Evolutionary conservation across 2,888 invertebrate species (phyloP).

Genomic region (Parelbella ahira): DNA sequence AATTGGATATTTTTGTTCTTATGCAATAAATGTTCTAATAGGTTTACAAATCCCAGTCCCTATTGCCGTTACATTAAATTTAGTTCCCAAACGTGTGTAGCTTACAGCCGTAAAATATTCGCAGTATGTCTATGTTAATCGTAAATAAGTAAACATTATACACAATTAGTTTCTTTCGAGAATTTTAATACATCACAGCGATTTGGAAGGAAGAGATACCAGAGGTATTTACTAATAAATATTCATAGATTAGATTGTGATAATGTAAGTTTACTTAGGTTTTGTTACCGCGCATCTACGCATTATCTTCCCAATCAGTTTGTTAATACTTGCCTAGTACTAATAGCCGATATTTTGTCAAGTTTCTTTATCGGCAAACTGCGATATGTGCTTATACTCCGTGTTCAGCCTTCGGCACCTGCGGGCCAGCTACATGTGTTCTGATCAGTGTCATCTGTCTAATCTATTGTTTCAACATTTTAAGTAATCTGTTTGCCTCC

Average conservation of each 20-base stretch:
- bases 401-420: constrained; percentile 10
- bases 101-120: too few species aligned
- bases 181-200: too few species aligned
- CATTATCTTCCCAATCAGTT: constrained; percentile 19
- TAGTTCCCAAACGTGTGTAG: too few species aligned
- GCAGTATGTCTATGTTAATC: neutral
- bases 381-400: constrained; percentile 15
- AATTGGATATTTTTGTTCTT: too few species aligned
- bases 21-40: too few species aligned
- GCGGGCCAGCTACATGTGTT: constrained; percentile 6
- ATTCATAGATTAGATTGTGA: neutral
- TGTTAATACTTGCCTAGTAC: constrained; percentile 20
- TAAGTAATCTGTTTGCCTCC: constrained; percentile 14
- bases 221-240: neutral
- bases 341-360: constrained; percentile 23
- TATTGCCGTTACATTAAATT: too few species aligned
- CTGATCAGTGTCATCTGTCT: constrained; percentile 18
- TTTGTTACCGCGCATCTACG: neutral
- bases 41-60: too few species aligned
- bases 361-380: constrained; percentile 22
- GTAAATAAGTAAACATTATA: too few species aligned
- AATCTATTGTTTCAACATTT: constrained; percentile 28
- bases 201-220: too few species aligned
- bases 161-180: too few species aligned
- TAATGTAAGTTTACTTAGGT: neutral